Base-by-base conservation (phyloP, 2,797 vertebrate species). In the Leontopithecus rosalia region DNA sequence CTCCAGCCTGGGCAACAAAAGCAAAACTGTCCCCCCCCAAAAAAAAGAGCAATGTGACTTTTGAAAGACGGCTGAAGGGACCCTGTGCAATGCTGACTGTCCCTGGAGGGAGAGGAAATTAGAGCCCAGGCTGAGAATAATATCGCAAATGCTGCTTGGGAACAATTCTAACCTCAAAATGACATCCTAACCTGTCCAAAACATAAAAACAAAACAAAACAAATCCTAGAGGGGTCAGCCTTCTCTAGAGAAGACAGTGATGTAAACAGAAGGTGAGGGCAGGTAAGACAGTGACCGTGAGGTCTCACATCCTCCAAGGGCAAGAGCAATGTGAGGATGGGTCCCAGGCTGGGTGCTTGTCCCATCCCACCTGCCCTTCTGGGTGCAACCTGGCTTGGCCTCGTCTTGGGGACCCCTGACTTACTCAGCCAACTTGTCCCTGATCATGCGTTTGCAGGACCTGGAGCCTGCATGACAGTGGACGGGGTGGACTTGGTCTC, bases 231-330 rank as follows among this genome's bases (percentile, higher is more conserved):
- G 14, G 33, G 28, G 10, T 61, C 9, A 3, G n/a, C 8, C 17
- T 33, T 24, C 30, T 50, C 80, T 55, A 24, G 41, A 61, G 70
- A 61, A 11, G 73, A 0, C 2, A 14, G 15, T 0, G 0, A 13
- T 3, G 17, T 19, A 12, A 33, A 19, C 11, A 41, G 22, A 8
- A 41, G 46, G 43, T 24, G 46, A 28, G 12, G 43, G 52, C 11
- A 7, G 36, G 30, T n/a, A 7, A n/a, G 50, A 33, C 6, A 41
- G 41, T 41, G 41, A 39, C 3, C 2, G 12, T 22, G 52, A 28
- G 0, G 75, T 67, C 61, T 80, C n/a, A 0, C 4, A 64, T 50
- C 17, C 43, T 17, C 6, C 52, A 72, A 20, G 6, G 52, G 28
- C 11, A 50, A 64, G 46, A 87, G 43, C 61, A 10, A 3, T 30